phyloP scores from a whole-genome alignment of 2,888 invertebrate species.

The Epiblema foenella region DNA sequence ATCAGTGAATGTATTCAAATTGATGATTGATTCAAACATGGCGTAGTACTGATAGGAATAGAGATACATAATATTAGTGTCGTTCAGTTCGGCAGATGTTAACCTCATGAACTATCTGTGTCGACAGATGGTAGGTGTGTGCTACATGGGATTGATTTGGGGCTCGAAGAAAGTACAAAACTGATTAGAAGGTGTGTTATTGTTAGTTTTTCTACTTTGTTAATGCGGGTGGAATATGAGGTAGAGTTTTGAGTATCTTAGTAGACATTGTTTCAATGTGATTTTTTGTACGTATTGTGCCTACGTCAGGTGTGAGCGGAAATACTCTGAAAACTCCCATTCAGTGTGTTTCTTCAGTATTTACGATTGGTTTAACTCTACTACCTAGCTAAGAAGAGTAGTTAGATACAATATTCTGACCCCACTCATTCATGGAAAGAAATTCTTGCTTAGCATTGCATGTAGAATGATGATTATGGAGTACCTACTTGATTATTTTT shows the following conservation, averaged over 20 bases:
- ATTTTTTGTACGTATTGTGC: too few species aligned
- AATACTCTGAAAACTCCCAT: too few species aligned
- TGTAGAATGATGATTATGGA: background rate
- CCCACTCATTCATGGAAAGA: background rate
- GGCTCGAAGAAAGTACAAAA: constrained; percentile 6
- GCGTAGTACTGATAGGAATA: constrained; percentile 77
- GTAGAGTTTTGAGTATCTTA: too few species aligned
- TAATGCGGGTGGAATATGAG: background rate
- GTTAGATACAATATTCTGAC: too few species aligned
- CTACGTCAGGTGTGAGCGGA: too few species aligned
- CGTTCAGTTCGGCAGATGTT: constrained; percentile 66
- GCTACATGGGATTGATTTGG: constrained; percentile 38
- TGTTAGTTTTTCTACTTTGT: background rate
- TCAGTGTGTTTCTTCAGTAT: too few species aligned
- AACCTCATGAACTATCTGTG: constrained; percentile 67
- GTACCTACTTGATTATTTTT: background rate
- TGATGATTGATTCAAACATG: constrained; percentile 83
- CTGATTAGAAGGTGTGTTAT: background rate
- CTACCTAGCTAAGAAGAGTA: too few species aligned
- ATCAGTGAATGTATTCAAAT: constrained; percentile 79
- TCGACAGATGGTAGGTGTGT: constrained; percentile 65
- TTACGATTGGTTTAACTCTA: too few species aligned
- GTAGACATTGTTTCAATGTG: too few species aligned
- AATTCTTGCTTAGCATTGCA: background rate
- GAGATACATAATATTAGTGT: constrained; percentile 82